Evolutionary conservation across 2,113 vertebrate species (phyloP).

Genomic region (Myiozetetes cayanensis): DNA sequence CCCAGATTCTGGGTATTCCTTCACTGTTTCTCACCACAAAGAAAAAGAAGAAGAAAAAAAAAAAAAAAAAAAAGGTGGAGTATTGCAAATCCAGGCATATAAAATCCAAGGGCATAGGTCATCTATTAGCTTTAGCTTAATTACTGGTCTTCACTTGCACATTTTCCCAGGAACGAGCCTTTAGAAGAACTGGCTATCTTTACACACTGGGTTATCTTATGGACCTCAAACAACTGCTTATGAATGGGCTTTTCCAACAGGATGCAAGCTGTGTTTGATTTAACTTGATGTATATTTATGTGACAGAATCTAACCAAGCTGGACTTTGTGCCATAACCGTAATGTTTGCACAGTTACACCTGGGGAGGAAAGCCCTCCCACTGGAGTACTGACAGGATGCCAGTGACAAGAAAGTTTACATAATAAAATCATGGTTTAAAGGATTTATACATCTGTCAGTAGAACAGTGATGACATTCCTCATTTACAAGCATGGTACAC

Average conservation of each 20-base stretch:
- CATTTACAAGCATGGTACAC: background rate
- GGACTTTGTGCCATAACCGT: conserved; percentile 18
- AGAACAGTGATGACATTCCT: background rate
- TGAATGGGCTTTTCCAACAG: conserved; percentile 24
- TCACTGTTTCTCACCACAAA: conserved; percentile 37
- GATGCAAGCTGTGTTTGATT: conserved; percentile 41
- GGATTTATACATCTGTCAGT: conserved; percentile 47
- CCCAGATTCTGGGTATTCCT: conserved; percentile 24
- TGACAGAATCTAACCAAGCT: conserved; percentile 18
- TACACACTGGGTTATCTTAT: background rate
- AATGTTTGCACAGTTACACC: conserved; percentile 35
- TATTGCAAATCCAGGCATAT: background rate
- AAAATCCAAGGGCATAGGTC: conserved; percentile 2
- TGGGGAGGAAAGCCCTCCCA: conserved; percentile 35
- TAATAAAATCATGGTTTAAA: conserved; percentile 38
- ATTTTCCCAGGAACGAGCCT: background rate
- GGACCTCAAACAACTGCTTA: background rate
- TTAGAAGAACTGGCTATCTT: background rate
- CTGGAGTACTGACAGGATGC: background rate
- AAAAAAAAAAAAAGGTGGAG: background rate
- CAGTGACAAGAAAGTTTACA: conserved; percentile 27
- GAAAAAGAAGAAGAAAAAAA: background rate
- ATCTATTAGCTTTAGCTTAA: conserved; percentile 22
- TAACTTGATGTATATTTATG: conserved; percentile 29
- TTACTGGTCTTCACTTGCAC: conserved; percentile 14